phyloP scores from a whole-genome alignment of 2,888 invertebrate species.

The Agrochola circellaris region DNA sequence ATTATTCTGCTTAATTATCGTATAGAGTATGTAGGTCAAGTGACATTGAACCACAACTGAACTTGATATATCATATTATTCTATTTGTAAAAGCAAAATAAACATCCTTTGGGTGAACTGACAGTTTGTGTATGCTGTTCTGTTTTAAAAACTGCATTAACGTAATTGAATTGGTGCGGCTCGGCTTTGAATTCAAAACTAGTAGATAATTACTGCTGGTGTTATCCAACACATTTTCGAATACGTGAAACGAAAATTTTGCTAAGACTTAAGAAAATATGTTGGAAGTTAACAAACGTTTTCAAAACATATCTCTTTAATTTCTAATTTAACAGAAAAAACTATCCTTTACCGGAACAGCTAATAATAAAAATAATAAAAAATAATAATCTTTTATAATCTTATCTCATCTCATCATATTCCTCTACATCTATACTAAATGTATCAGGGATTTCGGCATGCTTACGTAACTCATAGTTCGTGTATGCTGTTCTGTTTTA shows the following conservation, averaged over 20 bases:
- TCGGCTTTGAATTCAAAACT: conserved; percentile 34
- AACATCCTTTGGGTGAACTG: conserved; percentile 5
- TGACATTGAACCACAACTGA: not conserved
- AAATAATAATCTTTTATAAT: too few relatives aligned
- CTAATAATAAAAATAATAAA: too few relatives aligned
- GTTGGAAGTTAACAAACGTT: not conserved
- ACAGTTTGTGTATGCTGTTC: conserved; percentile 14
- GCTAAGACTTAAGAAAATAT: too few relatives aligned
- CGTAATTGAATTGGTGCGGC: conserved; percentile 45
- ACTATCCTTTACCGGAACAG: conserved; percentile 44
- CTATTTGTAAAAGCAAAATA: conserved; percentile 28
- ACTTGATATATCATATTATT: conserved; percentile 1
- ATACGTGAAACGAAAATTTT: conserved; percentile 29
- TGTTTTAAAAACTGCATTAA: conserved; percentile 46
- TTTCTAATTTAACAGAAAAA: conserved; percentile 18
- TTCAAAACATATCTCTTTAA: not conserved
- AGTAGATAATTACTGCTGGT: too few relatives aligned
- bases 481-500: conserved; percentile 21
- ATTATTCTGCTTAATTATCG: not conserved
- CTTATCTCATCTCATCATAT: too few relatives aligned
- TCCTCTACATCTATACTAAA: conserved; percentile 56
- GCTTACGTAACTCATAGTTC: conserved; percentile 40
- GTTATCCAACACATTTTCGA: conserved; percentile 11
- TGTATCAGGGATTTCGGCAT: conserved; percentile 62
- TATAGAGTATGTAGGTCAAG: not conserved